Evolutionary conservation across 2,888 invertebrate species (phyloP), one percentile per base, ranked within the genome.

Genomic region (Lottia gigantea): DNA sequence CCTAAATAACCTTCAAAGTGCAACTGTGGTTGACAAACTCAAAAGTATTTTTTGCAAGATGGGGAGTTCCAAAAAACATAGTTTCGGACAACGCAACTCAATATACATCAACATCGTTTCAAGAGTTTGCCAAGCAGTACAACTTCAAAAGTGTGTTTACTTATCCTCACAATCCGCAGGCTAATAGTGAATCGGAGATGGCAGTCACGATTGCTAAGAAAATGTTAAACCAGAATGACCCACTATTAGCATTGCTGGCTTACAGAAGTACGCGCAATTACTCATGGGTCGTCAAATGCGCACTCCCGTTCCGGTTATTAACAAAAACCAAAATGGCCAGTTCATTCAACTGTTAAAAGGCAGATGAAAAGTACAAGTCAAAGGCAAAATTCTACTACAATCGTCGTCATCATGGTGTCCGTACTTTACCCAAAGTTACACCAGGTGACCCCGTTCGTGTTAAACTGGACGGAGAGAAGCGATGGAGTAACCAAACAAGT

Each of bases 241-340:
- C 64, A 12, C 19, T 11, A 12, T 8, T 63, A 40, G 64, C 64
- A 8, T 25, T 63, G 7, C 16, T 63, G 31, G n/a, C 31, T 63
- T 63, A 63, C 64, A 63, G 64, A 63, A 63, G 14, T 31, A 63
- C 64, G n/a, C 63, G 16, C 63, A 63, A 25, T 16, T 63, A 23
- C 40, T 63, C 3, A 63, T 31, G 19, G 46, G 49, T 49, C 49
- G 16, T 15, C 49, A 49, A 49, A 49, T 49, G 49, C 16, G n/a
- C 6, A 49, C 49, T 19, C 55, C 55, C 7, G 55, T 55, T 55
- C 55, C 55, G 0, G 55, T 55, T 55, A 19, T 11, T n/a, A n/a
- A 55, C 14, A 55, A 55, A n/a, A 55, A 23, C 55, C 55, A 8
- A 55, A 19, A 23, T 55, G 55, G 55, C 55, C 55, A 2, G 3